Evolutionary conservation across 2,797 vertebrate species (phyloP), one percentile per base, ranked within the genome.

Genomic region (Naso thynnoides): DNA sequence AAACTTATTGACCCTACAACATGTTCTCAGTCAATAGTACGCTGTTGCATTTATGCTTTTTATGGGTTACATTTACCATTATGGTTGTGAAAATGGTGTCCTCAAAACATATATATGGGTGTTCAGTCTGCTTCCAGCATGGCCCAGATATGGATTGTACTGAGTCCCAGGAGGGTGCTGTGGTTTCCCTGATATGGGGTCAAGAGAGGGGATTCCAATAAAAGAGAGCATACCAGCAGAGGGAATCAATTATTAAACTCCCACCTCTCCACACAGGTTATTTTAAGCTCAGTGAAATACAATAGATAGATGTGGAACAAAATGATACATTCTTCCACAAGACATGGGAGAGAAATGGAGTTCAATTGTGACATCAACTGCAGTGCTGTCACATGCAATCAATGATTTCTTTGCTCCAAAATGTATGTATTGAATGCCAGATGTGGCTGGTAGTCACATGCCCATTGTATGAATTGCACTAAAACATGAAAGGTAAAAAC

Each of bases 171-270:
- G 77, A 73, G 71, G 52, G 60, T 1, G 26, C 54, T 39, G 71
- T 73, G 78, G 69, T 86, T 59, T 82, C 69, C 48, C 81, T 70
- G 82, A 84, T 74, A 54, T 27, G 52, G 33, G 65, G 73, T 84
- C 81, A 82, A 24, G 60, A 78, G 70, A 79, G 55, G 73, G 73
- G 70, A 86, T 85, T 86, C 79, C 87, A 87, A 72, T 87, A 73
- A 87, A 86, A 86, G 63, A 44, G 63, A 79, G 66, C 81, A 71
- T 75, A 79, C 67, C 66, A 61, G 82, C 23, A 16, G 75, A 84
- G 76, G 53, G 56, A 78, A 82, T 91, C 50, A 82, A 91, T 89
- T 89, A 88, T 91, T 91, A 82, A 87, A 80, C 53, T 48, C 60
- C 63, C 70, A 74, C 62, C 82, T 79, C 73, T 62, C 58, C 44